Conservation (phyloP, 2,888 invertebrate genomes). For the Aphodius sticticus region DNA sequence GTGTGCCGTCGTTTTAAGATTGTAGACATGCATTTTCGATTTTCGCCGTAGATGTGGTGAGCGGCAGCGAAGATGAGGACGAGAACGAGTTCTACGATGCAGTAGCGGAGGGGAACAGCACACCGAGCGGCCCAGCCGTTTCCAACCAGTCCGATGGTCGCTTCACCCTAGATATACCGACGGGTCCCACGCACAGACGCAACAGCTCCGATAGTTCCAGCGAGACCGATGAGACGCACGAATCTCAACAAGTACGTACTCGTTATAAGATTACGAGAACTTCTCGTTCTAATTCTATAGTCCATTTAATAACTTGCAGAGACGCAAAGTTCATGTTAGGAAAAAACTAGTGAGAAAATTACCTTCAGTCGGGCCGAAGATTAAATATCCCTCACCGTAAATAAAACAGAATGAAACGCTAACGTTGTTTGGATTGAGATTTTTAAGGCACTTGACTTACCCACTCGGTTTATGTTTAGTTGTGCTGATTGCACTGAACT, state of each 20-base stretch:
- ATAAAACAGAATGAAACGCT: no score
- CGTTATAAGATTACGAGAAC: conserved; percentile 6
- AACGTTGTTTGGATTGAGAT: no score
- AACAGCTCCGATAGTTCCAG: conserved; percentile 63
- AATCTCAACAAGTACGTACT: conserved; percentile 58
- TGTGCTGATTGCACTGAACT: no score
- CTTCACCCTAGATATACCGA: conserved; percentile 74
- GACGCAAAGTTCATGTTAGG: no score
- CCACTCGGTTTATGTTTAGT: no score
- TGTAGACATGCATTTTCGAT: not conserved
- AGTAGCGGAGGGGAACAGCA: conserved; percentile 51
- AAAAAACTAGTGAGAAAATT: no score
- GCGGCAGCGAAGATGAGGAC: conserved; percentile 71
- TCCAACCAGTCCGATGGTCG: conserved; percentile 54
- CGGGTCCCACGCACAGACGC: conserved; percentile 53
- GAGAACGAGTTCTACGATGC: conserved; percentile 79
- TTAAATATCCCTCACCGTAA: no score
- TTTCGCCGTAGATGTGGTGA: conserved; percentile 59
- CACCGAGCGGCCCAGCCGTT: conserved; percentile 26
- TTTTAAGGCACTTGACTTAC: no score
- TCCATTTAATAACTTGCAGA: no score
- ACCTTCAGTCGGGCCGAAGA: no score
- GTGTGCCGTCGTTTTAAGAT: not conserved
- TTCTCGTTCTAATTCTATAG: not conserved
- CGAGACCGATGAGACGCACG: conserved; percentile 62